Conservation (phyloP, 2,113 vertebrate genomes). For the Oxygymnocypris stewartii region DNA sequence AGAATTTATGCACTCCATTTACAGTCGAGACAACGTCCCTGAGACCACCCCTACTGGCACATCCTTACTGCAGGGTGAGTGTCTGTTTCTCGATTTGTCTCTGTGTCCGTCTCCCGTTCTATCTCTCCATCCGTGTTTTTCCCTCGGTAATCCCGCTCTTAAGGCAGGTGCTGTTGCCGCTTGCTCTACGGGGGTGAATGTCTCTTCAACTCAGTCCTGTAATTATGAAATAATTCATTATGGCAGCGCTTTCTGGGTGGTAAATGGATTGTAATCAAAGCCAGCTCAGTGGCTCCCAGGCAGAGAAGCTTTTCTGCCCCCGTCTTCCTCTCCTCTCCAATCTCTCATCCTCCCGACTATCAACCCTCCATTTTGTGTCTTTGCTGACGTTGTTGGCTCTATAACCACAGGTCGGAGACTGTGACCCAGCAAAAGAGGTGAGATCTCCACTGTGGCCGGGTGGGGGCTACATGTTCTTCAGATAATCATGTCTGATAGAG, state of each 20-base stretch:
- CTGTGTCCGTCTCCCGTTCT: neutral
- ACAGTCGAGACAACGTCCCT: constrained; percentile 82
- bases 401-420: neutral
- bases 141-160: neutral
- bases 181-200: constrained; percentile 32
- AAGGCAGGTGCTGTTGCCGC: constrained; percentile 37
- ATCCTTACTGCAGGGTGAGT: constrained; percentile 83
- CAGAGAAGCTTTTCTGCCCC: constrained; percentile 4
- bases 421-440: neutral
- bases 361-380: constrained; percentile 4
- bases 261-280: constrained; percentile 52
- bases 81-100: constrained; percentile 7
- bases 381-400: constrained; percentile 1
- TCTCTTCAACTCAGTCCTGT: constrained; percentile 42
- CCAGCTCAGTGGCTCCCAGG: constrained; percentile 22
- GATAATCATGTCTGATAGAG: constrained; percentile 25
- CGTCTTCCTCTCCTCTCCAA: constrained; percentile 11
- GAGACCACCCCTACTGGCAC: constrained; percentile 81
- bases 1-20: constrained; percentile 86
- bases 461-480: constrained; percentile 9
- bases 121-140: neutral
- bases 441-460: neutral
- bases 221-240: constrained; percentile 56
- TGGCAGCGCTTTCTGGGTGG: constrained; percentile 42
- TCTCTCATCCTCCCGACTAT: neutral